Evolutionary conservation across 92 coral and sea anemone species (phyloP), one percentile per base, ranked within the genome.

Genomic region (Siderastrea siderea): DNA sequence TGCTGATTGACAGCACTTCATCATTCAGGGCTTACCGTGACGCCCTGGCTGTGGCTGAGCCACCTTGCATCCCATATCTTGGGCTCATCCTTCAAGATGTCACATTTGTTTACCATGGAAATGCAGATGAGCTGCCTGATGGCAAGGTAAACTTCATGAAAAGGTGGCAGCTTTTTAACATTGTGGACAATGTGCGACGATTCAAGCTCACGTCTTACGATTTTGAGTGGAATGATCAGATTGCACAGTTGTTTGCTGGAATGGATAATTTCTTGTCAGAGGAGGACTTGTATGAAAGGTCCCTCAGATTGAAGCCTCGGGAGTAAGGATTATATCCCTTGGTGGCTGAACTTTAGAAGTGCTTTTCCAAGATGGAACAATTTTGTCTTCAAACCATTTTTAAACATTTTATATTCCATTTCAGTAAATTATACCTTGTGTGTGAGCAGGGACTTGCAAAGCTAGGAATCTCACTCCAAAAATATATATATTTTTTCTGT

Each of bases 101-200:
- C 78, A 98, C 99, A 15, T 98, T 98, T 80, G 97, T 96, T 77
- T 98, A 92, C 88, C 93, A 94, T 90, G 99, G 99, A 9, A 98
- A 98, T 83, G 94, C 86, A 1, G 98, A 98, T 82, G 99, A 98
- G 71, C 93, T 98, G 68, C 98, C 99, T 14, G 99, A 96, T 91
- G 99, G 99, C 77, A 98, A 98, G 85, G 99, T 98, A 78, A 98
- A 98, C 91, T 98, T 98, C 90, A 95, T 96, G 82, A 98, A 98
- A 87, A 85, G 99, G 79, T 96, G 99, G 99, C 99, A 96, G 71
- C 91, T 98, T 46, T 98, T 98, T 71, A 96, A 98, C 71, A 98
- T 98, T 83, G 74, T 98, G 90, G 98, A 98, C 86, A 95, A 92
- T 75, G 94, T 98, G 53, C 92, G 97, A 54, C 92, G 97, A 78